A percentile compares a stretch with the other conserved stretches of the same genome.
Conservation (phyloP, 2,888 invertebrate genomes). For the Vesta saturnalis region DNA sequence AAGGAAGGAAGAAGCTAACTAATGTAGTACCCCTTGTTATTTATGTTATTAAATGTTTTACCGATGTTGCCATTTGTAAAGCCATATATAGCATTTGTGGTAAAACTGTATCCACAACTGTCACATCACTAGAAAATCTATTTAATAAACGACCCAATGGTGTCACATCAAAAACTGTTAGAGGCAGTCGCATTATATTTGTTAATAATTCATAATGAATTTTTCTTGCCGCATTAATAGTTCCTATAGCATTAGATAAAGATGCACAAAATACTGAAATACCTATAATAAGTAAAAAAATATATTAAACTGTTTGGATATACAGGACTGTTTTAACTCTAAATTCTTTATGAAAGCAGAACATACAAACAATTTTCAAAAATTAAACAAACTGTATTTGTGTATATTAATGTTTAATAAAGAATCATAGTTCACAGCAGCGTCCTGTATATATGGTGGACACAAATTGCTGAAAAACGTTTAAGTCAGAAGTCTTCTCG, state of each 20-base stretch:
- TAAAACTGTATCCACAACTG: slow-evolving; percentile 66
- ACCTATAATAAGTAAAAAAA: slow-evolving; percentile 51
- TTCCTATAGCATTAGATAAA: slow-evolving; percentile 61
- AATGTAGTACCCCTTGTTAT: no score
- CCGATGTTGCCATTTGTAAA: slow-evolving; percentile 56
- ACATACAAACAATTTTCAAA: no score
- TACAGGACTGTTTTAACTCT: no score
- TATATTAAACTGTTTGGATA: no score
- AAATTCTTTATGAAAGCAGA: no score
- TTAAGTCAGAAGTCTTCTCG: no score
- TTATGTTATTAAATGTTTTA: slow-evolving; percentile 57
- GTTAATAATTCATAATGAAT: slow-evolving; percentile 64
- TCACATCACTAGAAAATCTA: slow-evolving; percentile 69
- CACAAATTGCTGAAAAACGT: no score
- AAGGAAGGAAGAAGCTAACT: no score
- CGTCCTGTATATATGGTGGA: no score
- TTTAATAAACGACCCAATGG: slow-evolving; percentile 72
- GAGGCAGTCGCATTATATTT: slow-evolving; percentile 65
- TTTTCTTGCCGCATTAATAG: slow-evolving; percentile 57
- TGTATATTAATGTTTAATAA: no score
- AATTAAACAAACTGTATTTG: no score
- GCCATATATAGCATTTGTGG: slow-evolving; percentile 52
- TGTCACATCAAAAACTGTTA: slow-evolving; percentile 70
- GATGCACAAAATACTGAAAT: slow-evolving; percentile 59
- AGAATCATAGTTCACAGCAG: no score